Percentiles rank a stretch among this genome's conserved stretches.
phyloP scores from a whole-genome alignment of 2,797 vertebrate species.

The Rhinogobio ventralis region DNA sequence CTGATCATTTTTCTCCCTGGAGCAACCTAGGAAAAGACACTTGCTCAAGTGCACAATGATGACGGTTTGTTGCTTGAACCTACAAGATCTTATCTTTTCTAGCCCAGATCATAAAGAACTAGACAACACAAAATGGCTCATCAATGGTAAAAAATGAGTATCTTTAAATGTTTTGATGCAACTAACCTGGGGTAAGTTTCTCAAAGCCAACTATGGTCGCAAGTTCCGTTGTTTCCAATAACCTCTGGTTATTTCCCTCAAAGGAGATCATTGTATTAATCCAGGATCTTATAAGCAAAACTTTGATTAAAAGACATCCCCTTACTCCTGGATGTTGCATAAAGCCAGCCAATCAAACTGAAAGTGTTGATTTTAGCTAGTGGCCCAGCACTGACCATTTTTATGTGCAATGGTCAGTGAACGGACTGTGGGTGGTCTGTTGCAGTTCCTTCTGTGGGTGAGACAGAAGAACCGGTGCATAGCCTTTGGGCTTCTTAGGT shows the following conservation, averaged over 20 bases:
- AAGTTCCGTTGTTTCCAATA: neutral
- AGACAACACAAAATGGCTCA: neutral
- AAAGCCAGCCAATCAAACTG: neutral
- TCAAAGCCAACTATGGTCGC: neutral
- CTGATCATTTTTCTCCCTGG: neutral
- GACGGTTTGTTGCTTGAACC: neutral
- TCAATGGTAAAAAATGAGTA: neutral
- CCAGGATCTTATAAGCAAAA: neutral
- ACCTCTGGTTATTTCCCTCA: neutral
- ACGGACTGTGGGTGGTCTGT: neutral
- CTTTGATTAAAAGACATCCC: neutral
- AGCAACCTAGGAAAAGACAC: neutral
- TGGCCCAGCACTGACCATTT: neutral
- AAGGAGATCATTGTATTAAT: neutral
- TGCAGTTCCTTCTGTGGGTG: neutral
- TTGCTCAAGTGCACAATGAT: neutral
- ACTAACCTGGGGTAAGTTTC: neutral
- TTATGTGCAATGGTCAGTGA: neutral
- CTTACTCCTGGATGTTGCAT: neutral
- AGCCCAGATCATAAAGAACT: neutral
- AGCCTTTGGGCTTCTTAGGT: slow-evolving; percentile 4
- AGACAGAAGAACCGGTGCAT: slow-evolving; percentile 20
- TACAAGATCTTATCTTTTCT: neutral
- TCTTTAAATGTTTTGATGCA: neutral
- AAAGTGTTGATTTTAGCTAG: neutral